Evolutionary conservation across 2,888 invertebrate genomes (phyloP).

Genomic region (Xiphydria camelus): DNA sequence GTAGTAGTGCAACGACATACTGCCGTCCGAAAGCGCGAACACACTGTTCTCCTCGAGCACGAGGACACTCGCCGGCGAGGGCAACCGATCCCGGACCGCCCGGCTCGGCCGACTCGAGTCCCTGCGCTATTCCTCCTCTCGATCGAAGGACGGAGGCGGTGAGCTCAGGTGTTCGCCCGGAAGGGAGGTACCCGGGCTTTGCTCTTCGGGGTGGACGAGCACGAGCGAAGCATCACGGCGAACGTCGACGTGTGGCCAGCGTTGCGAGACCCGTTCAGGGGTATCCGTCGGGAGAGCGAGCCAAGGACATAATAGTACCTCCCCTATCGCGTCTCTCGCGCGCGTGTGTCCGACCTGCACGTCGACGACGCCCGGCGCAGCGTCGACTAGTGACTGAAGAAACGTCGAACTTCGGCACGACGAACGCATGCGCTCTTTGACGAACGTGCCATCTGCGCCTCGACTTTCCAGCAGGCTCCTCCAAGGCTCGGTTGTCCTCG

Average conservation of each 20-base stretch:
- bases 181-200: background rate
- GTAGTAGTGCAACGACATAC: slow-evolving; percentile 51
- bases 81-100: too few species aligned
- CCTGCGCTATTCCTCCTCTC: background rate
- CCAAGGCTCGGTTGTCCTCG: too few species aligned
- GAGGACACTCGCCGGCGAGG: too few species aligned
- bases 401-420: slow-evolving; percentile 44
- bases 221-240: background rate
- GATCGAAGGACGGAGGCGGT: too few species aligned
- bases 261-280: too few species aligned
- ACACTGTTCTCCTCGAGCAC: too few species aligned
- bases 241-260: too few species aligned
- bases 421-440: background rate
- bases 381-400: slow-evolving; percentile 54
- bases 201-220: background rate
- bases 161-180: background rate
- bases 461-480: too few species aligned
- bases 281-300: background rate
- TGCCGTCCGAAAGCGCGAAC: too few species aligned
- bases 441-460: slow-evolving; percentile 2
- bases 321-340: background rate
- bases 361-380: slow-evolving; percentile 45
- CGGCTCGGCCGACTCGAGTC: background rate
- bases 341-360: slow-evolving; percentile 15
- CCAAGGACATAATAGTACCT: background rate